Evolutionary conservation across 2,113 vertebrate genomes (phyloP).

Genomic region (Parotia lawesii): DNA sequence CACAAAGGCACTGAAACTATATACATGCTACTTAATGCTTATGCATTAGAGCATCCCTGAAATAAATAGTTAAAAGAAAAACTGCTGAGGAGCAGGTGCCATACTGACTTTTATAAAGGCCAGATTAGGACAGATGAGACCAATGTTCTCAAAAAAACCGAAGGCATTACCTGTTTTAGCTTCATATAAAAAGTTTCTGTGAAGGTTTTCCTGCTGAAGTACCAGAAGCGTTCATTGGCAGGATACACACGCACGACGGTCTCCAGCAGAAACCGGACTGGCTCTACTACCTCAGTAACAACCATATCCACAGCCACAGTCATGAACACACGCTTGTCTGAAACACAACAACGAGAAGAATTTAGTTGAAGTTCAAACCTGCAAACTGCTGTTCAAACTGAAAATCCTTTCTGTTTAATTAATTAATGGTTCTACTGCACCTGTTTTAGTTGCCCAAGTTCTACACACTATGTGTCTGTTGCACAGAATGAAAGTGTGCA

Average conservation of each 20-base stretch:
- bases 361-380: background rate
- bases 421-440: background rate
- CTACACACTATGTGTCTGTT: background rate
- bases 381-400: fast-evolving
- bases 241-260: constrained; percentile 89
- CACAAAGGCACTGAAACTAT: background rate
- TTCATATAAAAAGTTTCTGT: constrained; percentile 93
- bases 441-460: background rate
- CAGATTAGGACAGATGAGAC: background rate
- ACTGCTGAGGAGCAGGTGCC: background rate
- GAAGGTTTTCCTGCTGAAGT: constrained; percentile 96
- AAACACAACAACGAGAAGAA: background rate
- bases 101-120: background rate
- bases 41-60: background rate
- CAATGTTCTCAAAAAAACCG: background rate
- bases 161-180: constrained; percentile 85
- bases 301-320: constrained; percentile 96
- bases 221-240: constrained; percentile 95
- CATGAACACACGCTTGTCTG: constrained; percentile 94
- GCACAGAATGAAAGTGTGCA: background rate
- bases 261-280: constrained; percentile 92
- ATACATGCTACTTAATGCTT: background rate
- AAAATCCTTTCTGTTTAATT: background rate
- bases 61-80: background rate
- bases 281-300: constrained; percentile 92